These are phyloP conservation scores for Columba guinea DNA, from an alignment of 2,797 vertebrate species.

Conservation along the genomic window DNA sequence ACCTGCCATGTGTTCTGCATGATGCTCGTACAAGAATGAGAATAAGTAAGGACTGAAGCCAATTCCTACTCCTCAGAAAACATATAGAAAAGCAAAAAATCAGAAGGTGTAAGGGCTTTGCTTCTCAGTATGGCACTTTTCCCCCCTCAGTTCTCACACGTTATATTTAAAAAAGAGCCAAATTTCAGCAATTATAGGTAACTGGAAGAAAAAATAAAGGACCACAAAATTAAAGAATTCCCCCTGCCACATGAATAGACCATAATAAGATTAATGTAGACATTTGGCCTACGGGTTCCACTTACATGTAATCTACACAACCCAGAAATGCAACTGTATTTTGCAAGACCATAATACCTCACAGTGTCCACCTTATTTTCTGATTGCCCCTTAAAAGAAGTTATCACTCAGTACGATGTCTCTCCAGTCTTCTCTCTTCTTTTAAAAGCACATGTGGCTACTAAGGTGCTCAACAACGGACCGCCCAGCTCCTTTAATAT, in stretches of 20 bases:
- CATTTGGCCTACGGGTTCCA: not conserved
- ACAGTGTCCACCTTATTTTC: not conserved
- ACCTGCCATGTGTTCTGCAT: not conserved
- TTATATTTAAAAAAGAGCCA: not conserved
- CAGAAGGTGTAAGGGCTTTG: not conserved
- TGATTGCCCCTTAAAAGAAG: not conserved
- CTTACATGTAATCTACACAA: not conserved
- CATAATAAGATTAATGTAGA: not conserved
- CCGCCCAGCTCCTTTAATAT: not conserved
- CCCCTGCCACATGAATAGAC: not conserved
- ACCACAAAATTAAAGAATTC: not conserved
- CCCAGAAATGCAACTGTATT: not conserved
- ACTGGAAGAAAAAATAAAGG: not conserved
- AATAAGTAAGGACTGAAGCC: not conserved
- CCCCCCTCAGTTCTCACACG: accelerated
- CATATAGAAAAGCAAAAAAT: not conserved
- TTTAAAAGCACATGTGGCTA: not conserved
- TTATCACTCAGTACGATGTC: not conserved
- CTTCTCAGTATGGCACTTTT: not conserved
- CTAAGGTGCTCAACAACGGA: not conserved
- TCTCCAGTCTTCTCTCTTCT: not conserved
- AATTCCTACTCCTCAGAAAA: not conserved
- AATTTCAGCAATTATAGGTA: not conserved
- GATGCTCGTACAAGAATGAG: accelerated
- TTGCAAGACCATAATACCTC: not conserved